Percentiles rank a stretch among this genome's conserved stretches.
phyloP scores from a whole-genome alignment of 2,797 vertebrate genomes.

The Alauda arvensis region DNA sequence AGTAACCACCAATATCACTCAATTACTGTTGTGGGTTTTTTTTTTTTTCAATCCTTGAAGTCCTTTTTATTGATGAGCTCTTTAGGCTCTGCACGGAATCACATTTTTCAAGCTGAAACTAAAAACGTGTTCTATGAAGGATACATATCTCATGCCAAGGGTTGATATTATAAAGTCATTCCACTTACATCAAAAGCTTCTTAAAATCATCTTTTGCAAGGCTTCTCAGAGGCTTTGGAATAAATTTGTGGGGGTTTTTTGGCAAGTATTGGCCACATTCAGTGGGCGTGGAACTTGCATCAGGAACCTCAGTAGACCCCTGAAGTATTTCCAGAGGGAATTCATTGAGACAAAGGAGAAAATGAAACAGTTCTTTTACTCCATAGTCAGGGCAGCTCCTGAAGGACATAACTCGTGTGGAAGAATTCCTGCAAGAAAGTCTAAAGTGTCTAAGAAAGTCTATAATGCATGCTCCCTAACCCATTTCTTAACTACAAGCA shows the following conservation, averaged over 20 bases:
- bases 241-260: background rate
- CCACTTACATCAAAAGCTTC: background rate
- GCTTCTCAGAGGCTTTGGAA: background rate
- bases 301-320: background rate
- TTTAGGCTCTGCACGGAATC: background rate
- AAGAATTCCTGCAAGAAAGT: background rate
- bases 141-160: background rate
- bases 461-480: background rate
- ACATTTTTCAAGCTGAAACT: background rate
- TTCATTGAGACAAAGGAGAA: background rate
- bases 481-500: background rate
- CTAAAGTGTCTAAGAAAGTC: background rate
- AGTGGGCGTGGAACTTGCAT: fast-evolving
- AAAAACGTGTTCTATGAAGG: background rate
- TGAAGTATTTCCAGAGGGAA: background rate
- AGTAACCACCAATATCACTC: background rate
- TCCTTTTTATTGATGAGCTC: background rate
- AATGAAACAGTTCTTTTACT: background rate
- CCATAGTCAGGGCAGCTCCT: background rate
- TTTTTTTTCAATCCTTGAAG: background rate
- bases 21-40: background rate
- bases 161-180: background rate
- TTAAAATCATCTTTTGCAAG: background rate
- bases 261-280: background rate
- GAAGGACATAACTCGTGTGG: background rate